These are phyloP conservation scores for Bombylius discolor DNA, from an alignment of 2,888 invertebrate species.

Conservation along the genomic window DNA sequence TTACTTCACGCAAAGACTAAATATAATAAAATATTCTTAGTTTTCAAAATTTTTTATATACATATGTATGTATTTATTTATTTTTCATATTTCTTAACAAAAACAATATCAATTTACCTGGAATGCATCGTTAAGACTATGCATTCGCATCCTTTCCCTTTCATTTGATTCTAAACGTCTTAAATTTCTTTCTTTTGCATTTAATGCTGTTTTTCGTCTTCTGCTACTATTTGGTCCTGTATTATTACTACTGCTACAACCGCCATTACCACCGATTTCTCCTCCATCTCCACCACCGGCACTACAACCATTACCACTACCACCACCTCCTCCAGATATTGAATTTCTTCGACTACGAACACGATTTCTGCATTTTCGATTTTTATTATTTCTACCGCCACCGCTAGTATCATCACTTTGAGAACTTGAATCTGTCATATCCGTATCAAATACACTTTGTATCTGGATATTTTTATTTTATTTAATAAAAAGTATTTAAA, in stretches of 20 bases:
- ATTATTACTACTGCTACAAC: neutral
- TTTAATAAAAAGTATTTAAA: neutral
- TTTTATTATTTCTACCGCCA: conserved; percentile 25
- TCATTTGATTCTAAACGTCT: conserved; percentile 83
- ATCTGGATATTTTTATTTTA: conserved; percentile 1
- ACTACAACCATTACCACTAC: conserved; percentile 22
- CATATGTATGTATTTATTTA: too few relatives aligned
- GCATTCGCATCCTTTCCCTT: conserved; percentile 84
- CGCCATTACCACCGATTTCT: neutral
- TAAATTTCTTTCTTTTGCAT: conserved; percentile 72
- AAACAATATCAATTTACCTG: conserved; percentile 42
- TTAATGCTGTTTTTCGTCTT: conserved; percentile 61
- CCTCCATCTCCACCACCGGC: conserved; percentile 30
- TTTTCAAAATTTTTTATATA: neutral
- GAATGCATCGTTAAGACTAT: conserved; percentile 81
- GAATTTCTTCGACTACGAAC: conserved; percentile 7
- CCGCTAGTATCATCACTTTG: conserved; percentile 37
- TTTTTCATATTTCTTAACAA: neutral
- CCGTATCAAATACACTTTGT: conserved; percentile 24
- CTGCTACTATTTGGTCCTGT: conserved; percentile 33
- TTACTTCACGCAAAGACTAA: conserved; percentile 68
- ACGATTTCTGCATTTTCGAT: conserved; percentile 9
- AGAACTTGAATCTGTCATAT: conserved; percentile 37
- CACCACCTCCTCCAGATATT: conserved; percentile 31
- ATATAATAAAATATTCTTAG: conserved; percentile 15